Base-by-base conservation (phyloP, 1,140 invertebrate species). In the Maconellicoccus hirsutus region DNA sequence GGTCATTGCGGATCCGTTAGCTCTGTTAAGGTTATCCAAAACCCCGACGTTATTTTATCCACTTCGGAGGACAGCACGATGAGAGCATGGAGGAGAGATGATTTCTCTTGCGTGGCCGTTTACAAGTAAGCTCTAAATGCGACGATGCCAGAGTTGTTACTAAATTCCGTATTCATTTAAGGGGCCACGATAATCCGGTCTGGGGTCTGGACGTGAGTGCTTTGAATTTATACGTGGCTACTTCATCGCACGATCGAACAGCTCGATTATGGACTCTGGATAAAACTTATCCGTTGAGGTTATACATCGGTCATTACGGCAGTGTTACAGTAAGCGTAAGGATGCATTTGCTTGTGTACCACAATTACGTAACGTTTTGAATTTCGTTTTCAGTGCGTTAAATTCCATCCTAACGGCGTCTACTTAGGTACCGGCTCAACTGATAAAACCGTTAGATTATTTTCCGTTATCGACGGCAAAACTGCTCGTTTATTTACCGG, bases 211-310 rank as follows among this genome's bases (percentile, higher is more conserved):
- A 89, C 79, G 84, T 89, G 21, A 89, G 89, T 78, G 84, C 84
- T 73, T 85, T 87, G 75, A 86, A 86, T 71, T 80, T 86, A 69
- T 90, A 89, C 77, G 85, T 91, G 77, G 88, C 86, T 0, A 92
- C 92, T 6, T 92, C 89, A 66, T 93, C 91, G 52, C 86, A 89
- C 73, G 93, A 96, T 78, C 83, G 84, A 75, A 94, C 91, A 39
- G 91, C 89, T 1, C 86, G 91, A 77, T 78, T 96, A 27, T 96
- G 92, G 92, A 86, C 86, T n/a, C 80, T 91, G 73, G 90, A 91
- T 78, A 84, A 86, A 73, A 88, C 87, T 42, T 87, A 88, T 79
- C 88, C 89, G 33, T 79, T 93, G 0, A 81, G 92, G 74, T 85
- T 92, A 73, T 91, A 92, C 78, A 87, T 86, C 61, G 92, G 91